Percentiles rank a stretch among this genome's conserved stretches.
Conservation (phyloP, 2,888 invertebrate genomes). For the Cremastobaeus sp. region DNA sequence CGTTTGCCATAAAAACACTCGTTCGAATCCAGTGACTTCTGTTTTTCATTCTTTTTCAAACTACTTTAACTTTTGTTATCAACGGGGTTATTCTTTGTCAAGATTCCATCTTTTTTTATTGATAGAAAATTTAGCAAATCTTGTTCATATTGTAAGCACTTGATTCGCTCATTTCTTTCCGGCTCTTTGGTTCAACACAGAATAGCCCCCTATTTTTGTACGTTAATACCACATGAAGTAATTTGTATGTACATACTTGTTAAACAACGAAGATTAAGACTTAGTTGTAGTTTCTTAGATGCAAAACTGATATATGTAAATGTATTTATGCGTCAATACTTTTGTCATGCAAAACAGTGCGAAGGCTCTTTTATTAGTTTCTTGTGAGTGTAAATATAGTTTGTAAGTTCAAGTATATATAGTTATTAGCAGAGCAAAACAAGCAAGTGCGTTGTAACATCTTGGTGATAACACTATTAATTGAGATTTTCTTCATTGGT, state of each 20-base stretch:
- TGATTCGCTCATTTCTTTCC: no score
- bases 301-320: slow-evolving; percentile 27
- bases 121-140: neutral
- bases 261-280: slow-evolving; percentile 21
- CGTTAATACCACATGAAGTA: slow-evolving; percentile 9
- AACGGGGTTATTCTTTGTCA: neutral
- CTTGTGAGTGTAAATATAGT: slow-evolving; percentile 70
- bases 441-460: slow-evolving; percentile 15
- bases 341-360: slow-evolving; percentile 17
- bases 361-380: slow-evolving; percentile 23
- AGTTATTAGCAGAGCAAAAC: slow-evolving; percentile 22
- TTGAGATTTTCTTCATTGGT: slow-evolving; percentile 7
- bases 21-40: slow-evolving; percentile 15
- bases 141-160: no score
- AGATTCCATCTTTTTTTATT: neutral
- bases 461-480: slow-evolving; percentile 14
- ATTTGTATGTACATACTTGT: slow-evolving; percentile 50
- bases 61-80: slow-evolving; percentile 4
- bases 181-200: no score
- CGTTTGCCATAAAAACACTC: slow-evolving; percentile 44
- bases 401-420: slow-evolving; percentile 63
- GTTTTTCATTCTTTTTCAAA: slow-evolving; percentile 5
- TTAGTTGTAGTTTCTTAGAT: slow-evolving; percentile 22
- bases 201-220: neutral
- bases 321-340: slow-evolving; percentile 14